These are phyloP conservation scores for Enteromius radiatus DNA, from an alignment of 2,797 vertebrate genomes.

Conservation along the genomic window DNA sequence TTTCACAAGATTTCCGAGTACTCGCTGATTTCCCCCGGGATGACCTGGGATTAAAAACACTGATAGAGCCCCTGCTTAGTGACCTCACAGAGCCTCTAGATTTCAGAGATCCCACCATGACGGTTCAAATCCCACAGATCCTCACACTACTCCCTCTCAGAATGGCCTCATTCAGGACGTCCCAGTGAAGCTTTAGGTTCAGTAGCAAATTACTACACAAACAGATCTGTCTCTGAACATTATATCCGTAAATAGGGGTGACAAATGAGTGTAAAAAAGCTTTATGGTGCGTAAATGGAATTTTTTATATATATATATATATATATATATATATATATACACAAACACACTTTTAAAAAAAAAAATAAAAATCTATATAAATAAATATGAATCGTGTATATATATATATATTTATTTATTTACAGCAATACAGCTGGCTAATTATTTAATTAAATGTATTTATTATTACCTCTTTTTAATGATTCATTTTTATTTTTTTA, in stretches of 20 bases:
- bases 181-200: neutral
- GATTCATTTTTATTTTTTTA: too few relatives aligned
- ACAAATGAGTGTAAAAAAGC: neutral
- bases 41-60: slow-evolving; percentile 43
- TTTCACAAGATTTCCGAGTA: slow-evolving; percentile 15
- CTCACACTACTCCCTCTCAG: slow-evolving; percentile 12
- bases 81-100: slow-evolving; percentile 29
- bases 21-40: slow-evolving; percentile 29
- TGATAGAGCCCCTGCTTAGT: slow-evolving; percentile 28
- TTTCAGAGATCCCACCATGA: slow-evolving; percentile 45
- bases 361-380: too few relatives aligned
- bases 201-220: neutral
- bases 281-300: too few relatives aligned
- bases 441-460: too few relatives aligned
- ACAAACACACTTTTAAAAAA: too few relatives aligned
- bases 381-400: too few relatives aligned
- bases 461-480: too few relatives aligned
- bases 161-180: neutral
- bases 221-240: neutral
- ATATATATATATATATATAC: too few relatives aligned
- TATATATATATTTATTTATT: too few relatives aligned
- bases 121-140: slow-evolving; percentile 44
- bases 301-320: too few relatives aligned
- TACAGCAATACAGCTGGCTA: too few relatives aligned
- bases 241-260: neutral